Evolutionary conservation across 2,888 invertebrate species (phyloP), one percentile per base, ranked within the genome.

Genomic region (Thymelicus sylvestris): DNA sequence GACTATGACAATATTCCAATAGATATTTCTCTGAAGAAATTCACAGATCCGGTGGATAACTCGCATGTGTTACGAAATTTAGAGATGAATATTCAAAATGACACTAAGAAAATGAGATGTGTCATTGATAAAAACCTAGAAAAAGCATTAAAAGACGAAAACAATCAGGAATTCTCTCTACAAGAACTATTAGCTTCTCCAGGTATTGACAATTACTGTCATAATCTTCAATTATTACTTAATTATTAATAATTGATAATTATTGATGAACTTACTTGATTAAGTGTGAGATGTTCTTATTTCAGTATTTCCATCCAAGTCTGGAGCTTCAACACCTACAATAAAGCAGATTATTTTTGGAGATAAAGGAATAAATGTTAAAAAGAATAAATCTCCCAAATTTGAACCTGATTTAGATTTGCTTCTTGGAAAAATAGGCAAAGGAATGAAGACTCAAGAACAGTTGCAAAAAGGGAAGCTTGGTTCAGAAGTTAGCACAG

Each of bases 331-430:
- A 0, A 92, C 92, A 2, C 91, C 92, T 4, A 81, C 86, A 7
- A 90, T 92, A 73, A 83, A 80, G 44, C 87, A 88, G n/a, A 88
- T 92, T 77, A 74, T 92, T 12, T 92, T 91, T 75, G 91, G 90
- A 1, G 81, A 84, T n/a, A 66, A 71, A 7, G 55, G 4, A 39
- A 39, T n/a, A 8, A 24, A 13, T 52, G 41, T 1, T 3, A 76
- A 47, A 61, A 72, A 60, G 24, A 63, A 48, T 64, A 75, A 48
- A 15, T 76, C 66, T 72, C 62, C 52, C 50, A 74, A 52, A 38
- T 38, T 66, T 52, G 70, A 60, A 15, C n/a, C 44, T 19, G 66
- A 66, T 47, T 61, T 71, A 38, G 66, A 71, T 55, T 47, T 66
- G 55, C 19, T 71, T 47, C 31, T 66, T 7, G 12, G 61, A 38